Evolutionary conservation across 2,888 invertebrate genomes (phyloP), one percentile per base, ranked within the genome.

Genomic region (Cryptocephalus primarius): DNA sequence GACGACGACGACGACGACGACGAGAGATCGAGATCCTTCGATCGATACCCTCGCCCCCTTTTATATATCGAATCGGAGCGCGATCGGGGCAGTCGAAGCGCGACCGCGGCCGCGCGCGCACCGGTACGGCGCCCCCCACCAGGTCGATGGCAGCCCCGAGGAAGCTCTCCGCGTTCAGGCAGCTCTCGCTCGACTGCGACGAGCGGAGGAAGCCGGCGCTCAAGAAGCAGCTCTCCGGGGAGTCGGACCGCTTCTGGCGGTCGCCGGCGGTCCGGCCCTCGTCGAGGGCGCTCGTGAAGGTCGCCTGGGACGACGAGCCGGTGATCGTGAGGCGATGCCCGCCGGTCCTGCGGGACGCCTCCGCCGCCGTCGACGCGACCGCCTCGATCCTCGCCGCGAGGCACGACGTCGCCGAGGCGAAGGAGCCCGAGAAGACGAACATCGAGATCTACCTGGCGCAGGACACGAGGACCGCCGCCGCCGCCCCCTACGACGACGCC

Each of bases 401-500:
- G 39, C 73, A 76, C 55, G 73, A 77, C 71, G 72, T 4, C 72
- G 74, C 55, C 60, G 75, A 52, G 54, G 42, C 47, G 44, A 48
- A 46, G 46, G 54, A 50, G 43, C 42, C 50, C 40, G 67, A 70
- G n/a, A 64, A 67, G 49, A 45, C n/a, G 1, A 33, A 47, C 31
- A 52, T 48, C 32, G 49, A 54, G 11, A 43, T 40, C 39, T 42
- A 48, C n/a, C 45, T 13, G 8, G 14, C 40, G 31, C 47, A 46
- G 22, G 41, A n/a, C 8, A 69, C 43, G 12, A 70, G 42, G 74
- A 50, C 48, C 38, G 45, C 45, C 42, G 31, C 39, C 9, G 33
- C 33, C 22, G 31, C 47, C 49, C 33, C 61, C 57, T 4, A 61
- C 57, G 50, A 56, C 53, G 41, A 57, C 61, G 3, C 47, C 60